phyloP scores from a whole-genome alignment of 2,797 vertebrate species.

The Micrastur ruficollis region DNA sequence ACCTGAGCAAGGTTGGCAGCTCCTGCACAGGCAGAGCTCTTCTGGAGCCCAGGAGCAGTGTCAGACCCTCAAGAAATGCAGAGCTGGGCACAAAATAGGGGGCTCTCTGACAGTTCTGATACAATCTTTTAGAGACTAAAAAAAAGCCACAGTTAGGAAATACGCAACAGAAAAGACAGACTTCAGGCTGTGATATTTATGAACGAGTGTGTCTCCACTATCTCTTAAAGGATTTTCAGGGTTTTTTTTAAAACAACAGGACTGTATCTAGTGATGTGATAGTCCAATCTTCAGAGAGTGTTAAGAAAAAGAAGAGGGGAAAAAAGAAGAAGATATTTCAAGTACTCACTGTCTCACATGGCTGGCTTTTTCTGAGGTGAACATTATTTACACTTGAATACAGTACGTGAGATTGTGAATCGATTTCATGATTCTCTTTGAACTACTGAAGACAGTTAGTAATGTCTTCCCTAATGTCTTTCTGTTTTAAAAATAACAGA shows the following conservation, averaged over 20 bases:
- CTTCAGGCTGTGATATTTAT: neutral
- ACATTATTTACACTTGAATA: neutral
- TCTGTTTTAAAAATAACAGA: neutral
- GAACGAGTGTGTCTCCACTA: neutral
- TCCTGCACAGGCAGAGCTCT: neutral
- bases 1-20: neutral
- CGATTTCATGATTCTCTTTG: neutral
- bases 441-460: neutral
- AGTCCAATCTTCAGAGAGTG: neutral
- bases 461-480: neutral
- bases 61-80: neutral
- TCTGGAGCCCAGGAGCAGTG: neutral
- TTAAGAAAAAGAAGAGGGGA: neutral
- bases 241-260: neutral
- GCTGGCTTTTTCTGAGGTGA: neutral
- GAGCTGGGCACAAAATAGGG: rapidly evolving
- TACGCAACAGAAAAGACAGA: neutral
- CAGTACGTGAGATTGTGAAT: neutral
- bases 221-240: neutral
- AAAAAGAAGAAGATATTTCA: neutral
- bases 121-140: neutral
- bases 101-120: neutral
- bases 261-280: neutral
- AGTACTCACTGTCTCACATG: neutral
- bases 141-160: neutral